Evolutionary conservation across 2,888 invertebrate species (phyloP).

Genomic region (Bedellia somnulentella): DNA sequence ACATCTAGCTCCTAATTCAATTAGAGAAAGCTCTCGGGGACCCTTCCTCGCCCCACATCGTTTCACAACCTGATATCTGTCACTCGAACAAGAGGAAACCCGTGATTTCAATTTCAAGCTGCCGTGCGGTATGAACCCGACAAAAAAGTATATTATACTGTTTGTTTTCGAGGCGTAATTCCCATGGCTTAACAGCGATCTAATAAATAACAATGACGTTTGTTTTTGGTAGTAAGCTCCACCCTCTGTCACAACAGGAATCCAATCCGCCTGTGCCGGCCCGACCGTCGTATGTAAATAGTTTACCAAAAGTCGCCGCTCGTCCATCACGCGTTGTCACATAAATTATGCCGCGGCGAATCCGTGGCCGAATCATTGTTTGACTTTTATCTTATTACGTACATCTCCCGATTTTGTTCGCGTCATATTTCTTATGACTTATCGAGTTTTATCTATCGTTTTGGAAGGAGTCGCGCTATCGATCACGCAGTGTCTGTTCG

Average conservation of each 20-base stretch:
- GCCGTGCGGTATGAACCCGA: too few relatives aligned
- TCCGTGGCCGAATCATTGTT: slow-evolving; percentile 62
- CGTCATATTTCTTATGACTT: slow-evolving; percentile 61
- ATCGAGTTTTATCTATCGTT: slow-evolving; percentile 60
- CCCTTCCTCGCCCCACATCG: slow-evolving; percentile 3
- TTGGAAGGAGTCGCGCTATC: slow-evolving; percentile 56
- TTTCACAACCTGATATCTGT: slow-evolving; percentile 10
- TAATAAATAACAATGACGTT: slow-evolving; percentile 61
- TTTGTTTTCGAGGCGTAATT: slow-evolving; percentile 32
- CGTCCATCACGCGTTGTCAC: slow-evolving; percentile 62
- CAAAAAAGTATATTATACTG: too few relatives aligned
- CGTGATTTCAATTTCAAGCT: too few relatives aligned
- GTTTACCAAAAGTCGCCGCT: slow-evolving; percentile 61
- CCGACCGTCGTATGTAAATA: slow-evolving; percentile 55
- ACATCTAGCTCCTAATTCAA: slow-evolving; percentile 34
- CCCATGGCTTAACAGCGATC: slow-evolving; percentile 51
- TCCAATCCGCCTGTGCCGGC: slow-evolving; percentile 53
- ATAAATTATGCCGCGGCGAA: slow-evolving; percentile 63
- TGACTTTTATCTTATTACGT: slow-evolving; percentile 63
- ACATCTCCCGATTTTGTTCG: slow-evolving; percentile 62
- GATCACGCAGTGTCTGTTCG: slow-evolving; percentile 47
- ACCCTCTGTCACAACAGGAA: slow-evolving; percentile 55
- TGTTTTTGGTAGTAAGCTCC: slow-evolving; percentile 58
- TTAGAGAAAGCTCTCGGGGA: slow-evolving; percentile 26
- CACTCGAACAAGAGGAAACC: slow-evolving; percentile 12